Conservation (phyloP, 2,888 invertebrate genomes). For the Pollenia labialis region DNA sequence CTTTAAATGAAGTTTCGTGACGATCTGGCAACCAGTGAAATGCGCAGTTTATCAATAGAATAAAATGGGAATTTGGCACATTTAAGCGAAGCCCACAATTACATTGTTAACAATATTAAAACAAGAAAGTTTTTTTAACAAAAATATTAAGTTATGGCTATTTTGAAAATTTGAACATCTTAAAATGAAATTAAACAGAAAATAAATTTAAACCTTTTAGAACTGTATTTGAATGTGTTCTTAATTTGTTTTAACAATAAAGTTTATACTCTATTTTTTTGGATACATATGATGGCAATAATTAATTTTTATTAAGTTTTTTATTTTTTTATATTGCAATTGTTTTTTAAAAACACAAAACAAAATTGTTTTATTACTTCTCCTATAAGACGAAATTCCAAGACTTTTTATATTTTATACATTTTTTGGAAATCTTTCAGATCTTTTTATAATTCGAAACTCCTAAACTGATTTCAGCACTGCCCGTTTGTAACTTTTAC, state of each 20-base stretch:
- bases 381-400: slow-evolving; percentile 57
- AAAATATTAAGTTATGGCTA: too few relatives aligned
- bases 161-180: too few relatives aligned
- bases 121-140: too few relatives aligned
- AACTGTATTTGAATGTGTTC: slow-evolving; percentile 8
- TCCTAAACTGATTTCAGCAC: slow-evolving; percentile 59
- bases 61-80: too few relatives aligned
- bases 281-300: slow-evolving; percentile 61
- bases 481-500: slow-evolving; percentile 56
- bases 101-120: too few relatives aligned
- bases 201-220: too few relatives aligned
- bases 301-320: slow-evolving; percentile 65
- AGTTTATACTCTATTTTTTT: slow-evolving; percentile 46
- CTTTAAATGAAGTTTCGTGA: too few relatives aligned
- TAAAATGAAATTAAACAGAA: too few relatives aligned
- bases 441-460: slow-evolving; percentile 39
- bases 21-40: too few relatives aligned
- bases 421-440: slow-evolving; percentile 43
- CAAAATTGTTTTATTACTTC: slow-evolving; percentile 38
- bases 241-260: slow-evolving; percentile 62
- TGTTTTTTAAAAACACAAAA: slow-evolving; percentile 52
- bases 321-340: slow-evolving; percentile 44
- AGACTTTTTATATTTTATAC: slow-evolving; percentile 37
- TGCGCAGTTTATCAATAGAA: too few relatives aligned
- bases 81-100: too few relatives aligned